Evolutionary conservation across 1,140 invertebrate genomes (phyloP).

Genomic region (Formica exsecta): DNA sequence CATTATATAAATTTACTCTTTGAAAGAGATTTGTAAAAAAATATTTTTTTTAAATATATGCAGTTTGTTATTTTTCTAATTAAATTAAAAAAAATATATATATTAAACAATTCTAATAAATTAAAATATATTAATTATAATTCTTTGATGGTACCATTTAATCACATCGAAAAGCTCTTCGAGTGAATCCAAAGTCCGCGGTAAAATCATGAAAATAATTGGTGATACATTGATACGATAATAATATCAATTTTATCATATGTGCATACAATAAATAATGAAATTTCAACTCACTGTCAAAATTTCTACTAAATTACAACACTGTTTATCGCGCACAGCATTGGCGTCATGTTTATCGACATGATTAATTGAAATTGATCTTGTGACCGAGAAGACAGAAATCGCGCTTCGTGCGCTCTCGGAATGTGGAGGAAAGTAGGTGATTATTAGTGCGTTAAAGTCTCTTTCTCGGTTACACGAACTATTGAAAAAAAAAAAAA

Average conservation of each 20-base stretch:
- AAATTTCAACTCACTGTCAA: neutral
- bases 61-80: too few species aligned
- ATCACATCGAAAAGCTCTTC: neutral
- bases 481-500: constrained; percentile 40
- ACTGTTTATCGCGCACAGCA: neutral
- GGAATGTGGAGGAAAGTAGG: neutral
- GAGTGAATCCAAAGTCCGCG: neutral
- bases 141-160: neutral
- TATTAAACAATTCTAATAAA: too few species aligned
- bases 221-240: neutral
- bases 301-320: neutral
- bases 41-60: neutral
- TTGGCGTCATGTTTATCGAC: neutral
- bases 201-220: neutral
- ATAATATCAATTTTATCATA: neutral
- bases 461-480: neutral
- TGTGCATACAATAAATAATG: neutral
- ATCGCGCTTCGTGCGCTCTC: neutral
- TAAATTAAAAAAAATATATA: too few species aligned
- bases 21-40: neutral
- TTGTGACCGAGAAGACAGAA: neutral
- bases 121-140: too few species aligned
- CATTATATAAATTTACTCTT: neutral
- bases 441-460: neutral
- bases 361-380: constrained; percentile 5